Evolutionary conservation across 1,140 invertebrate species (phyloP), one percentile per base, ranked within the genome.

Genomic region (Asobara japonica): DNA sequence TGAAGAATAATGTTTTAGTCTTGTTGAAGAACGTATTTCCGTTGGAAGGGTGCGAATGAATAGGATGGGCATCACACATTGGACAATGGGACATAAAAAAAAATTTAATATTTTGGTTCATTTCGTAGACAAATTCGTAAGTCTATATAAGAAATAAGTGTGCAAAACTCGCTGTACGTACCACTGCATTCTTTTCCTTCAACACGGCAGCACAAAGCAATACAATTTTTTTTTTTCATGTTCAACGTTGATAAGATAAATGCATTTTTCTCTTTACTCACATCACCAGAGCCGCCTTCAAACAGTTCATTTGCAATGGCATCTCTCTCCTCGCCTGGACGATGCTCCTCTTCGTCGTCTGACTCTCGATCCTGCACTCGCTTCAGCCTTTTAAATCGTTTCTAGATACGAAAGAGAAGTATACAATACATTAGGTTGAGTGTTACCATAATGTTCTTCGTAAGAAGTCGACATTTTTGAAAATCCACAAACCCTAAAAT

Each of bases 231-330:
- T n/a, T n/a, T 38, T 38, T 38, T 13, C n/a, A 45, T 16, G 2
- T 13, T 2, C 1, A 45, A 45, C 11, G 18, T 45, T 18, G 18
- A 45, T 45, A 16, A 45, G 5, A 13, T 45, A 13, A 13, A 45
- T 45, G 1, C 2, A 16, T 16, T 18, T 45, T 16, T 45, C 13
- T 11, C 18, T n/a, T 33, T 69, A 90, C 90, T 90, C 90, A 95
- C 95, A 82, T 96, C 94, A 85, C 95, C 95, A 72, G 95, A 95
- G 27, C 89, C 91, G 62, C 90, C 92, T 77, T 93, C 92, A 87
- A 97, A 97, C 11, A 97, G 87, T 81, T 97, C 94, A 84, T 95
- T 95, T 0, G 95, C 96, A 79, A 97, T 96, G 10, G 93, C 93
- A 80, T 97, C 94, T 74, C 94, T 88, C 71, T 94, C 94, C 72